Evolutionary conservation across 1,140 invertebrate species (phyloP), one percentile per base, ranked within the genome.

Genomic region (Spodoptera frugiperda): DNA sequence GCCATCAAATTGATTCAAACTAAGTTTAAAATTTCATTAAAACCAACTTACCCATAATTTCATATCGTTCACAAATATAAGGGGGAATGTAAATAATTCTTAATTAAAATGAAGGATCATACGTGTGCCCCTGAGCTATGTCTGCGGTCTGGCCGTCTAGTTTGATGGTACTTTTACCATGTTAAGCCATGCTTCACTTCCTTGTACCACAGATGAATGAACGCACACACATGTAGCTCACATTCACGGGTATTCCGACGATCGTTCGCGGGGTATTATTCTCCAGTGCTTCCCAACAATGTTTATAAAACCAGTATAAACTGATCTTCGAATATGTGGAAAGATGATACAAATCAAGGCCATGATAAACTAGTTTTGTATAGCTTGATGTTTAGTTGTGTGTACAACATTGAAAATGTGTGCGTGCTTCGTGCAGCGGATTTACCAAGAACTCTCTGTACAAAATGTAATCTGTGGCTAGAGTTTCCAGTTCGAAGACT

Each of bases 41-140:
- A 73, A 21, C 19, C 14, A 68, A 63, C 53, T 75, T 74, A 14
- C 21, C 48, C 54, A 76, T 79, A 74, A 72, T 72, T 72, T 72
- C 25, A 49, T 59, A 54, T 65, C 39, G 11, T 49, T 48, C 19
- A 39, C 61, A 77, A 77, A 72, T 63, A 57, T 44, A 54, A 39
- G 65, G 65, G 68, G 48, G 57, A 68, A 70, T 55, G 78, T 80
- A 77, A 72, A 80, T 80, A 80, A 77, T 80, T 57, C 68, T 80
- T 80, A 80, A 80, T 80, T 80, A 80, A 80, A 80, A 76, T 57
- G 67, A 46, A 67, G 68, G 21, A 21, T 73, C 71, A 73, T 65
- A 65, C 44, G 17, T 21, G 44, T 48, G 44, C 63, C 63, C 63
- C 14, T 67, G 44, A 67, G 63, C 63, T 21, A 48, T 67, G 63